Evolutionary conservation across 1,140 invertebrate species (phyloP).

Genomic region (Antheraea mylitta): DNA sequence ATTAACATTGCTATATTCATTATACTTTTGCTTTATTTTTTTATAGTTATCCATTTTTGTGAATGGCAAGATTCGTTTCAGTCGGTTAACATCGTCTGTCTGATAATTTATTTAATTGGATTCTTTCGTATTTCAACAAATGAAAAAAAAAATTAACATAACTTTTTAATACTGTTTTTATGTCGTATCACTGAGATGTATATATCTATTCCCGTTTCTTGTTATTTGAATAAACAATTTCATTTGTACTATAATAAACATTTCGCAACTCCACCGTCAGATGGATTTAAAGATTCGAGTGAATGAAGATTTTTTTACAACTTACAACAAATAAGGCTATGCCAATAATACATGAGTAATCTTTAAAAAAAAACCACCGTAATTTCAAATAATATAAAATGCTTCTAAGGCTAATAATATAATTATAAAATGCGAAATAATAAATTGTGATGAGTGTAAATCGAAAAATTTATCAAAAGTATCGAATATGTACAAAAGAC

Average conservation of each 20-base stretch:
- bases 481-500: constrained; percentile 57
- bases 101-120: neutral
- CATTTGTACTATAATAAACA: constrained; percentile 75
- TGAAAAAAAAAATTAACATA: constrained; percentile 16
- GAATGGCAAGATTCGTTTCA: constrained; percentile 29
- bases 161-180: constrained; percentile 36
- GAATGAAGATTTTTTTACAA: neutral
- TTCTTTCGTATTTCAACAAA: constrained; percentile 13
- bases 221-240: constrained; percentile 44
- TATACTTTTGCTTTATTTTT: constrained; percentile 5
- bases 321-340: constrained; percentile 49
- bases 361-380: constrained; percentile 40
- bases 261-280: neutral
- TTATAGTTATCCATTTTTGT: neutral
- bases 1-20: constrained; percentile 24
- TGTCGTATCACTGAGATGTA: constrained; percentile 25
- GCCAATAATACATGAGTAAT: constrained; percentile 53
- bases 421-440: constrained; percentile 49
- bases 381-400: constrained; percentile 28
- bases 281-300: neutral
- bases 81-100: constrained; percentile 16
- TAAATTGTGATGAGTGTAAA: constrained; percentile 42
- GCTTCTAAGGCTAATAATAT: constrained; percentile 28
- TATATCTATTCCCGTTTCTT: constrained; percentile 10
- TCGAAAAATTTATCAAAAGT: constrained; percentile 43